phyloP scores from a whole-genome alignment of 2,797 vertebrate genomes.

The Sarcophilus harrisii region DNA sequence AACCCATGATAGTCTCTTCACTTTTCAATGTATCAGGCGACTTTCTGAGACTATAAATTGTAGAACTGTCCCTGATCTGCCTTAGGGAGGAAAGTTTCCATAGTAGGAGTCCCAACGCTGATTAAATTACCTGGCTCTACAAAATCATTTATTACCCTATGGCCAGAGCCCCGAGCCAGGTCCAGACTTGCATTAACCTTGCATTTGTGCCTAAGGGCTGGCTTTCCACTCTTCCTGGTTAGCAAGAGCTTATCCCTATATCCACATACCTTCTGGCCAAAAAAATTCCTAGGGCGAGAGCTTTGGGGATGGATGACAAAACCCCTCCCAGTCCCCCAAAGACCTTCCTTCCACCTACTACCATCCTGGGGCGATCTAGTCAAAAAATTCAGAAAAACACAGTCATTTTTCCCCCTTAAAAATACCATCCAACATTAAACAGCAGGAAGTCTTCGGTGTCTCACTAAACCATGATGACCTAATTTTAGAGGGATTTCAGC shows the following conservation, averaged over 20 bases:
- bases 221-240: background rate
- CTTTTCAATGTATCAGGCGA: background rate
- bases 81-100: background rate
- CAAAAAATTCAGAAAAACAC: background rate
- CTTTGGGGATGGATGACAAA: background rate
- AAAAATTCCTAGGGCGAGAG: background rate
- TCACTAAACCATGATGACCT: constrained; percentile 50
- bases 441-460: background rate
- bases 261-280: background rate
- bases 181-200: background rate
- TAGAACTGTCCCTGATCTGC: background rate
- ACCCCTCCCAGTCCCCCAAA: background rate
- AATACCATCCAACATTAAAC: background rate
- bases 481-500: constrained; percentile 61
- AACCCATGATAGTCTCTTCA: background rate
- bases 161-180: background rate
- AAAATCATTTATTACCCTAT: background rate
- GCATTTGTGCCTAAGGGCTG: background rate
- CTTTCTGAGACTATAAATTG: background rate
- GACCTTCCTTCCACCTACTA: background rate
- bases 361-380: background rate
- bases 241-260: background rate
- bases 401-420: background rate
- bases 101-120: background rate
- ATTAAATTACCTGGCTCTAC: background rate